phyloP scores from a whole-genome alignment of 2,797 vertebrate genomes.

The Syndactyla subalaris region DNA sequence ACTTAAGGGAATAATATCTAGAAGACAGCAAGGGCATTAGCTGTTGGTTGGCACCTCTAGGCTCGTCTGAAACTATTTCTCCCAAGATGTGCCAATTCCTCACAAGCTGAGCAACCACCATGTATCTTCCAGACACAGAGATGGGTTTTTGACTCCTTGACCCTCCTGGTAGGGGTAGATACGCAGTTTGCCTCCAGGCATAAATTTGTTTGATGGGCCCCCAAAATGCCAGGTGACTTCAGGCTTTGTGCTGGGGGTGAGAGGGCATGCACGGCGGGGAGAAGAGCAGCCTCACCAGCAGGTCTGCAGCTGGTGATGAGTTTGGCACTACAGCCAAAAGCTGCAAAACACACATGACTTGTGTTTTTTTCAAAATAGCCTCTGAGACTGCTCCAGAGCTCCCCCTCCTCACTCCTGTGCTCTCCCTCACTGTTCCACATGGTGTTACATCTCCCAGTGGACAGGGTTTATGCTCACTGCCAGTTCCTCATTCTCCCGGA shows the following conservation, averaged over 20 bases:
- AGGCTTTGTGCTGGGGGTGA: not conserved
- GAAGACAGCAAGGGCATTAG: not conserved
- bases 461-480: not conserved
- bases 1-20: not conserved
- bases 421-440: not conserved
- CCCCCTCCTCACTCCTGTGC: accelerated
- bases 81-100: not conserved
- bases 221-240: not conserved
- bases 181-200: not conserved
- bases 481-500: not conserved
- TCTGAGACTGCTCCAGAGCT: not conserved
- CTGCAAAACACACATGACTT: accelerated
- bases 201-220: not conserved
- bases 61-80: not conserved
- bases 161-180: not conserved
- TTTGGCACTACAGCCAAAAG: not conserved
- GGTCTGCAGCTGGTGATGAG: accelerated
- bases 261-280: accelerated
- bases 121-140: not conserved
- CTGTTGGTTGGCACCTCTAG: not conserved
- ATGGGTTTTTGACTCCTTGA: not conserved
- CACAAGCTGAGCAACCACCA: not conserved
- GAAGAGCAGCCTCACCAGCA: not conserved
- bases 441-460: accelerated
- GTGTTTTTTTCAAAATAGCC: not conserved